Percentiles rank a stretch among this genome's conserved stretches.
Conservation (phyloP, 2,888 invertebrate genomes). For the Rhagonycha fulva region DNA sequence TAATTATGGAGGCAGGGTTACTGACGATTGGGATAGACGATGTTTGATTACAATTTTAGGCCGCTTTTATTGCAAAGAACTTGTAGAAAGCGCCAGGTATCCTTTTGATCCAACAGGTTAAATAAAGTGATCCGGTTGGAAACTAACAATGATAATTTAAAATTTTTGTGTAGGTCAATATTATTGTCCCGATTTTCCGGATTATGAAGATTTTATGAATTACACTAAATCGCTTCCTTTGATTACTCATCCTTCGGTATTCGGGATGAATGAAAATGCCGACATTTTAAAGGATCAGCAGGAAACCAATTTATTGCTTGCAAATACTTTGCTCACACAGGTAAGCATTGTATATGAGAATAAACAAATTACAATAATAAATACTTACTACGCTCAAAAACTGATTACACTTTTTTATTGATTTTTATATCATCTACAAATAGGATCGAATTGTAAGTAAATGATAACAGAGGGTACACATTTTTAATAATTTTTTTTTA, state of each 20-base stretch:
- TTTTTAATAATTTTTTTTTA: background rate
- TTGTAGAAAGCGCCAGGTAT: conserved; percentile 67
- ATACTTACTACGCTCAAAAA: background rate
- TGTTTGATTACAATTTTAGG: conserved; percentile 80
- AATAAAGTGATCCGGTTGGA: background rate
- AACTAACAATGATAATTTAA: background rate
- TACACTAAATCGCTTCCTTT: conserved; percentile 75
- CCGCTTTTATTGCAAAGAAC: conserved; percentile 75
- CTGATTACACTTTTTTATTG: background rate
- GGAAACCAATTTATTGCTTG: conserved; percentile 78
- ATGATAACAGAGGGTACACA: background rate
- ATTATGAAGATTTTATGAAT: conserved; percentile 71
- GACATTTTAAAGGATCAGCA: conserved; percentile 91
- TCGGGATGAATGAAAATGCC: conserved; percentile 92
- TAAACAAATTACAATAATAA: background rate
- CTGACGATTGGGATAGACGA: conserved; percentile 93
- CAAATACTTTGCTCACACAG: conserved; percentile 78
- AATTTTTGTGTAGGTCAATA: conserved; percentile 61
- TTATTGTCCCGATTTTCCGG: conserved; percentile 72
- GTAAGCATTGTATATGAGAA: conserved; percentile 52
- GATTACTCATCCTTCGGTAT: conserved; percentile 80
- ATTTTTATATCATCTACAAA: background rate
- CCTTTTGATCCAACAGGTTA: conserved; percentile 69
- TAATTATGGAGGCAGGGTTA: conserved; percentile 95
- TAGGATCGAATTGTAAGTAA: conserved; percentile 58